Percentiles rank a stretch among this genome's conserved stretches.
Conservation (phyloP, 2,113 vertebrate species). For the Aleadryas rufinucha region DNA sequence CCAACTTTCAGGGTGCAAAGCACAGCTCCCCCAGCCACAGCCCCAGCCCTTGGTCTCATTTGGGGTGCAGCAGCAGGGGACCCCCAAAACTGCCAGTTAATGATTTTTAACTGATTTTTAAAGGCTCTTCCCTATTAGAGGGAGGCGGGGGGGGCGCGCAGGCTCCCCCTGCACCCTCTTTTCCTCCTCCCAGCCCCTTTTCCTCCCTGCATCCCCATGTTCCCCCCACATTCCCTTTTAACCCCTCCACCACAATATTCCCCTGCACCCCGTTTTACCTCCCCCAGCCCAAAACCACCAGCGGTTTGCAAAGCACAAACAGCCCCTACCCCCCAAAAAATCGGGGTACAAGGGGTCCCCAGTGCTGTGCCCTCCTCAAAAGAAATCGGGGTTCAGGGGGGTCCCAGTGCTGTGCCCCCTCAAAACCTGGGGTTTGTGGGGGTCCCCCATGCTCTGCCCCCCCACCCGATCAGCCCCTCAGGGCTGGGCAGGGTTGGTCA, state of each 20-base stretch:
- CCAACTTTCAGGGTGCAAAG: not conserved
- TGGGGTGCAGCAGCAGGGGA: not conserved
- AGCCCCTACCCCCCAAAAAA: not conserved
- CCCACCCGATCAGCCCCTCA: not conserved
- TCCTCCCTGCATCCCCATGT: not conserved
- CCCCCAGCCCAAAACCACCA: not conserved
- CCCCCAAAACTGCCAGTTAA: not conserved
- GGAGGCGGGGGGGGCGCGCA: not conserved
- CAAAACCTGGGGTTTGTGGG: not conserved
- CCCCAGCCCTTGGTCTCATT: not conserved
- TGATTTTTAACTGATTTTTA: not conserved
- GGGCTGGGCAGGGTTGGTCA: not conserved
- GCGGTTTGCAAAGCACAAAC: slow-evolving; percentile 1
- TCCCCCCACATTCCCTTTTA: not conserved
- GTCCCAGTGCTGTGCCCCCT: not conserved
- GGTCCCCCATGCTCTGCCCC: not conserved
- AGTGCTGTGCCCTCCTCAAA: not conserved
- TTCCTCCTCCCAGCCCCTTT: not conserved
- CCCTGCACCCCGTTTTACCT: not conserved
- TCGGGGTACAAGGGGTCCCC: not conserved
- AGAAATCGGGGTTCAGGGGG: not conserved
- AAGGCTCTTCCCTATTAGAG: not conserved
- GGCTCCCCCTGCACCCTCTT: not conserved
- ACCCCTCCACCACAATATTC: not conserved
- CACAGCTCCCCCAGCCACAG: not conserved